Base-by-base conservation (phyloP, 2,888 invertebrate genomes). In the Tryphoninae sp. region DNA sequence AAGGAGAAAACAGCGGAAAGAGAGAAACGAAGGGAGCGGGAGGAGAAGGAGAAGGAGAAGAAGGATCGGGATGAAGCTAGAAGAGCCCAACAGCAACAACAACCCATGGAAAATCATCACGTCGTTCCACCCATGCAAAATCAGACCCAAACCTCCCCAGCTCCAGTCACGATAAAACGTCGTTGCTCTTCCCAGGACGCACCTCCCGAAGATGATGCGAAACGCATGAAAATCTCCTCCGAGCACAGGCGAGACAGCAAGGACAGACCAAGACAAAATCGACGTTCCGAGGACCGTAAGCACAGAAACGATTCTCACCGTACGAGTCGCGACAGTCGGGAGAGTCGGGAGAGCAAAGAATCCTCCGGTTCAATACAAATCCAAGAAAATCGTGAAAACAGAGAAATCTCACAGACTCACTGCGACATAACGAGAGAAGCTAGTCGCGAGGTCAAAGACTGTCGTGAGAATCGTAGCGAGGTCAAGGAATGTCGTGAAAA, bases 141-240 rank as follows among this genome's bases (percentile, higher is more conserved):
- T 75, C 89, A 89, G 83, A 82, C 86, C 0, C 84, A 85, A 51
- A 84, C 86, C 61, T 88, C 95, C 85, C 95, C 95, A 3, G 94
- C 95, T 2, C 94, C 94, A 80, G 94, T 95, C 42, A 94, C 95
- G 0, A 93, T 94, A 77, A 97, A 97, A 91, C 93, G 97, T 69
- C 94, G 97, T 80, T 94, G 96, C 88, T 96, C 96, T 84, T 96
- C 96, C 1, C 96, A 97, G 89, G 97, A 97, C 79, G 92, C 92
- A 72, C 89, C 93, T 2, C 92, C 93, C 72, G 95, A 96, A 81
- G 94, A 94, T 13, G 91, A 91, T 22, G 89, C 93, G 2, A 96
- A 96, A 87, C 94, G 95, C 83, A 92, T 93, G 84, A 95, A 94
- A 91, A 93, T 93, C 77, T 94, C 93, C 51, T 89, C 92, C 11